phyloP scores from a whole-genome alignment of 2,888 invertebrate genomes.

The Ashinkailepas kermadecensis region DNA sequence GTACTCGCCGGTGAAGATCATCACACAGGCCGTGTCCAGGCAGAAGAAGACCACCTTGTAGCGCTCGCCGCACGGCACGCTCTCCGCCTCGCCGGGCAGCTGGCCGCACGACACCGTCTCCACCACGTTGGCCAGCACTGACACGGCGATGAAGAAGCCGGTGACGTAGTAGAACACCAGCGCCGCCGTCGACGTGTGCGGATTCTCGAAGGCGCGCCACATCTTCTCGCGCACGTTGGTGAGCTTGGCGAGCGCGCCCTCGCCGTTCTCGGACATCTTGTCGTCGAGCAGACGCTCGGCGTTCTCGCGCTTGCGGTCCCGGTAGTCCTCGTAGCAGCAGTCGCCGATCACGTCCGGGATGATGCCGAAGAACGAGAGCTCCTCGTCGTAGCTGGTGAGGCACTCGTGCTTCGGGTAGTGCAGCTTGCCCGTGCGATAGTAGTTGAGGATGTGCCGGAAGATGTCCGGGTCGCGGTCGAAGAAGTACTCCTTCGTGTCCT shows the following conservation, averaged over 20 bases:
- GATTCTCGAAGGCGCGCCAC: slow-evolving; percentile 99
- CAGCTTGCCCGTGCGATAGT: slow-evolving; percentile 97
- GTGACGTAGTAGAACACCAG: slow-evolving; percentile 99
- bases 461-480: slow-evolving; percentile 99
- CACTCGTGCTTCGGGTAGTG: slow-evolving; percentile 99
- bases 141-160: slow-evolving; percentile 98
- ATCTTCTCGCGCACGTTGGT: slow-evolving; percentile 87
- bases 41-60: slow-evolving; percentile 99
- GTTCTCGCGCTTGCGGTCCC: slow-evolving; percentile 97
- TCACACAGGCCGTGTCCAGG: slow-evolving; percentile 98
- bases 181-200: slow-evolving; percentile 97
- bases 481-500: slow-evolving; percentile 96
- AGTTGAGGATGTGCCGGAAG: slow-evolving; percentile 96
- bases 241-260: slow-evolving; percentile 56
- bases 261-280: slow-evolving; percentile 84
- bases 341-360: slow-evolving; percentile 94
- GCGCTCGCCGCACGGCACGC: slow-evolving; percentile 90
- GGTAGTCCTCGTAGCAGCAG: slow-evolving; percentile 99
- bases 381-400: slow-evolving; percentile 97
- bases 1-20: slow-evolving; percentile 87
- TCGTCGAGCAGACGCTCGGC: slow-evolving; percentile 97
- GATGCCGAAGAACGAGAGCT: slow-evolving; percentile 97
- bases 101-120: slow-evolving; percentile 93
- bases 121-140: slow-evolving; percentile 98
- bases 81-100: slow-evolving; percentile 49